Base-by-base conservation (phyloP, 2,113 vertebrate genomes). In the Coregonus clupeaformis region DNA sequence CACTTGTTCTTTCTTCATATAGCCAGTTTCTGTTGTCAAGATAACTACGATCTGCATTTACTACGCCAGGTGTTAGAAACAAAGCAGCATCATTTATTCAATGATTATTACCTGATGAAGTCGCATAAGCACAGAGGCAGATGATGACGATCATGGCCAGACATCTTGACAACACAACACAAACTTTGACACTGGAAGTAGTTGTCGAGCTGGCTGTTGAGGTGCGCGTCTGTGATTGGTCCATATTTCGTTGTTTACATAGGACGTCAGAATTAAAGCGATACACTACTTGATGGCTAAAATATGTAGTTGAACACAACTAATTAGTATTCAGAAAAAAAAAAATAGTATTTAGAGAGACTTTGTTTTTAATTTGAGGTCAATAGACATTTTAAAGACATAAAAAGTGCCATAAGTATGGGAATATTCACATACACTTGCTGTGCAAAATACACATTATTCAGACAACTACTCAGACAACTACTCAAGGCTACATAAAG, bases 41-140 rank as follows among this genome's bases (percentile, higher is more conserved):
- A 42, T 11, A 42, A 42, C 36, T 42, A 42, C 36, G 36, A 42
- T 42, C 36, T 42, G 16, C 49, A 52, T 52, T 52, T 4, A 52
- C 57, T 42, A 11, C 18, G n/a, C 68, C 6, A 36, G 9, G n/a
- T 13, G 65, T 30, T 18, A 18, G 49, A 52, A 77, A 29, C 36
- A 25, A 77, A 3, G 32, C 7, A 4, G 68, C 7, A 30, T 65
- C 4, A 66, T 36, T 4, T 47, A 42, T 25, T 29, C 13, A 63
- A 6, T 1, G 14, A 2, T 64, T 1, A 1, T 64, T 84, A 92
- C 91, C 89, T 90, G 69, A 91, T 90, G 49, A 91, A 74, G 59
- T 93, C 90, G 30, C 91, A 92, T 68, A 90, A 78, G 74, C 90
- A 92, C 66, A 87, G 66, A 30, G 87, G 88, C 1, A 85, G 74